Percentiles rank a stretch among this genome's conserved stretches.
Evolutionary conservation across 2,888 invertebrate species (phyloP).

Genomic region (Abrostola tripartita): DNA sequence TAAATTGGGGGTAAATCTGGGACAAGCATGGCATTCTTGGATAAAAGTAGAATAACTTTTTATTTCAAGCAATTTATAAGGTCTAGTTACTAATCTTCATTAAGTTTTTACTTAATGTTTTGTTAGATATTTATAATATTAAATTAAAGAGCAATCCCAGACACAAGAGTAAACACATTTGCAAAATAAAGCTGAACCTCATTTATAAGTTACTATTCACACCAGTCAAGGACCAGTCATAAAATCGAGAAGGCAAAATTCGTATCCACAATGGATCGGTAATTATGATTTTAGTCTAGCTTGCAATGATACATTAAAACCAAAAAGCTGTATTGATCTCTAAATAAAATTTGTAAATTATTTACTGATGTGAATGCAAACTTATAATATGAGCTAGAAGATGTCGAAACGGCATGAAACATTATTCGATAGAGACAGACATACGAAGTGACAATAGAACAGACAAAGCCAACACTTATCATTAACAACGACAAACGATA

Average conservation of each 20-base stretch:
- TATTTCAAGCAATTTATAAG: conserved; percentile 62
- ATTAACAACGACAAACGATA: conserved; percentile 73
- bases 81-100: conserved; percentile 55
- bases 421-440: conserved; percentile 65
- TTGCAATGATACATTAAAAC: neutral
- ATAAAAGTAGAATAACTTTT: conserved; percentile 58
- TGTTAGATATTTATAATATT: conserved; percentile 38
- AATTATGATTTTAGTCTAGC: neutral
- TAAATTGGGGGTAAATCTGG: conserved; percentile 64
- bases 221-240: conserved; percentile 37
- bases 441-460: conserved; percentile 76
- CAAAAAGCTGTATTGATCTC: neutral
- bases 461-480: conserved; percentile 82
- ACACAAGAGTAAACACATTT: conserved; percentile 73
- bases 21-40: conserved; percentile 78
- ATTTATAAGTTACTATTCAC: conserved; percentile 60
- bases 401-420: conserved; percentile 67
- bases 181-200: conserved; percentile 71
- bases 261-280: neutral
- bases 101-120: conserved; percentile 47
- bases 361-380: conserved; percentile 64
- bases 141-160: conserved; percentile 68
- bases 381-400: conserved; percentile 63
- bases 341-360: neutral
- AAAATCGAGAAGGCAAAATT: too few species aligned